These are phyloP conservation scores for Ochropleura leucogaster DNA, from an alignment of 2,888 invertebrate genomes.

Conservation along the genomic window DNA sequence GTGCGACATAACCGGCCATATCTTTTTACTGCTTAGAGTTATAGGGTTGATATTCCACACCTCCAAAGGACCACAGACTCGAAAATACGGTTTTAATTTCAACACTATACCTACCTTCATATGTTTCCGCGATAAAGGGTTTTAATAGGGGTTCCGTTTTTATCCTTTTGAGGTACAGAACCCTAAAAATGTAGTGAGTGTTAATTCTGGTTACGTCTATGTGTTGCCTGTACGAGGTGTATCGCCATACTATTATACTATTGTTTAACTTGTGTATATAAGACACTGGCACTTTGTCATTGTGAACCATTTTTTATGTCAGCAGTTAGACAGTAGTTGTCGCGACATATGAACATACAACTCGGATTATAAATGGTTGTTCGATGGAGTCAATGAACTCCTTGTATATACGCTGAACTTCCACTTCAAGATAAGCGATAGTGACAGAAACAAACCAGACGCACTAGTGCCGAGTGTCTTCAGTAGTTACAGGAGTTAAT, in stretches of 20 bases:
- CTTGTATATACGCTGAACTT: background rate
- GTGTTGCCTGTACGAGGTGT: background rate
- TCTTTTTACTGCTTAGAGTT: too few species aligned
- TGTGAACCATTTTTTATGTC: slow-evolving; percentile 35
- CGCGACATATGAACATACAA: slow-evolving; percentile 41
- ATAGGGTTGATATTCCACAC: too few species aligned
- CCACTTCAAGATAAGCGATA: slow-evolving; percentile 31
- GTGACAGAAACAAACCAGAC: too few species aligned
- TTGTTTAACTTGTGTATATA: slow-evolving; percentile 31
- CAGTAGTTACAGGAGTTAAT: too few species aligned
- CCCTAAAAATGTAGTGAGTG: background rate
- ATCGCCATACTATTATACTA: slow-evolving; percentile 9
- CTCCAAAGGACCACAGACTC: too few species aligned
- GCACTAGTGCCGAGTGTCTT: too few species aligned
- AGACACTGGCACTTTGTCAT: slow-evolving; percentile 15
- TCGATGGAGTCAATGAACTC: slow-evolving; percentile 57
- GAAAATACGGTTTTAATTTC: too few species aligned
- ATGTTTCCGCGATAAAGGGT: too few species aligned
- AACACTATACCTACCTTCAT: too few species aligned
- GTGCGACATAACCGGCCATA: too few species aligned
- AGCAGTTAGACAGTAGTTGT: slow-evolving; percentile 26
- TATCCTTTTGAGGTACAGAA: too few species aligned
- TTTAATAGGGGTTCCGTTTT: too few species aligned
- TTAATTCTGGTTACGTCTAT: background rate
- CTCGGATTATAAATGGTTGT: slow-evolving; percentile 40